Base-by-base conservation (phyloP, 1,140 invertebrate genomes). In the Ooceraea biroi region DNA sequence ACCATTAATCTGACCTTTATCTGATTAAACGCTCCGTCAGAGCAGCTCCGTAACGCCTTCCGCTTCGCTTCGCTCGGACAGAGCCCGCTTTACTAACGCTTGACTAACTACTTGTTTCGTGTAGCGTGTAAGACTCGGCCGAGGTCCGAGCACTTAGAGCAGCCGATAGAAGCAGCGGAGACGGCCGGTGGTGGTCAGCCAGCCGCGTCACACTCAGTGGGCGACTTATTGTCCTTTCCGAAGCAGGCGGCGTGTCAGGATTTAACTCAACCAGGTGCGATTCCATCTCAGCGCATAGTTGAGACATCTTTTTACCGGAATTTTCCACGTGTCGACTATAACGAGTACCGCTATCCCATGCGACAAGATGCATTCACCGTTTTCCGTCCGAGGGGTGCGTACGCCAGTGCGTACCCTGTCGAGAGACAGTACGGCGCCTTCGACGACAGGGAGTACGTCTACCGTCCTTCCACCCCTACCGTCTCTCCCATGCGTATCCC, bases 101-200 rank as follows among this genome's bases (percentile, higher is more conserved):
- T 91, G 25, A 94, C 88, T 94, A 94, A 94, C 91, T 92, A 93
- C 94, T 93, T 82, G 94, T 92, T 92, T 89, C 90, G 91, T 91
- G 91, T 92, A 94, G 94, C 90, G 83, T 90, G 92, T 94, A 94
- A 94, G 89, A 80, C 90, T 78, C 92, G 94, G 69, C 94, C 94
- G 80, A 94, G 92, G 87, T 94, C 93, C 86, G 94, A 94, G 86
- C 92, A 93, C 76, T 93, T 94, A 91, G 93, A 94, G 44, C 89
- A 91, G 27, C 76, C 91, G 10, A 68, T 80, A 69, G 91, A 84
- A 90, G 88, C 71, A 46, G 77, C 69, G 27, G 84, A 61, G 65
- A 36, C n/a, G 44, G 61, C 57, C n/a, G 57, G 27, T 71, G 36
- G 36, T 36, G 71, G 30, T 41, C 91, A 92, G 83, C 90, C 91